A percentile compares a stretch with the other conserved stretches of the same genome.
phyloP scores from a whole-genome alignment of 2,888 invertebrate species.

The Smittia sp. region DNA sequence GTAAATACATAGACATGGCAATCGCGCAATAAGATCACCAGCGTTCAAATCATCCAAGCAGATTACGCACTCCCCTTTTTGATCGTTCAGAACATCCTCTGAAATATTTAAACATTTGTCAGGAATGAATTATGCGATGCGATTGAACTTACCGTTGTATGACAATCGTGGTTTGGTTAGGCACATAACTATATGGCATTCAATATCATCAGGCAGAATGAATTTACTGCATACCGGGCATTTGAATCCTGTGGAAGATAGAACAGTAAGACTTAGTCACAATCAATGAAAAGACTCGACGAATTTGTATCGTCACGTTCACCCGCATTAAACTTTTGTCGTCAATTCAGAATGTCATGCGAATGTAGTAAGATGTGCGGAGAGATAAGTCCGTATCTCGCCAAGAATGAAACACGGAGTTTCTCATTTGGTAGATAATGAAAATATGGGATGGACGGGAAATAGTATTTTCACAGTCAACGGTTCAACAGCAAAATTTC shows the following conservation, averaged over 20 bases:
- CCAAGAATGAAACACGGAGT: no score
- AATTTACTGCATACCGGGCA: constrained; percentile 99
- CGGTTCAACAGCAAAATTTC: no score
- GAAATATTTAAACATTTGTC: constrained; percentile 53
- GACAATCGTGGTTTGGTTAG: constrained; percentile 97
- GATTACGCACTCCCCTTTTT: constrained; percentile 98
- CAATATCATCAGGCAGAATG: constrained; percentile 97
- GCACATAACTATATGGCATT: constrained; percentile 99
- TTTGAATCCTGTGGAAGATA: constrained; percentile 75
- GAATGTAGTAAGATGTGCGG: no score
- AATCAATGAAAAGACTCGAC: neutral
- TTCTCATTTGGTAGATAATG: no score
- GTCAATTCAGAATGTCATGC: no score
- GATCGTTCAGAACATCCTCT: constrained; percentile 93
- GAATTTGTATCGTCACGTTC: neutral
- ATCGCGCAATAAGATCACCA: constrained; percentile 95
- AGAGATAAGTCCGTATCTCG: no score
- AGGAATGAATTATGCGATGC: neutral
- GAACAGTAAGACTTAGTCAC: constrained; percentile 32
- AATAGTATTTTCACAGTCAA: no score
- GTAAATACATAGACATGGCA: constrained; percentile 99
- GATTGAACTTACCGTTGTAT: constrained; percentile 79
- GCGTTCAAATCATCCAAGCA: constrained; percentile 95
- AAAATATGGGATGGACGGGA: no score
- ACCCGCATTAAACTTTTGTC: no score